Percentiles rank a stretch among this genome's conserved stretches.
These are phyloP conservation scores for Melanotaenia pygmaea DNA, from an alignment of 2,797 vertebrate genomes.

Conservation along the genomic window DNA sequence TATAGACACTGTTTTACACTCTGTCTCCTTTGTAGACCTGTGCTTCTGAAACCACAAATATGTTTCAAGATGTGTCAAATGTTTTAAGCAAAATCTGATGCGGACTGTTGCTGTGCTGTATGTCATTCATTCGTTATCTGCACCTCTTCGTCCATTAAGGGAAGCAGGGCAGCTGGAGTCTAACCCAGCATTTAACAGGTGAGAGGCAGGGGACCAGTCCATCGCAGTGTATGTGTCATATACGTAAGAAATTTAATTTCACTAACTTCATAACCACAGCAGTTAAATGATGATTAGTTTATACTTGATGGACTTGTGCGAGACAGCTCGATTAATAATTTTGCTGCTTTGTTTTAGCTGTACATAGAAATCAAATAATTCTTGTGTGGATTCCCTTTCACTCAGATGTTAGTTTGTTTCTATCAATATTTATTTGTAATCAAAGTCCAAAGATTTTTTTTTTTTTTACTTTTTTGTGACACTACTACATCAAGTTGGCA, in stretches of 20 bases:
- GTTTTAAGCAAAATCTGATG: slow-evolving; percentile 20
- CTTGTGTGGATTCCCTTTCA: not conserved
- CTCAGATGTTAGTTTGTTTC: slow-evolving; percentile 30
- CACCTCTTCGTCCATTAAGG: too few relatives aligned
- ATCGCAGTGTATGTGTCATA: not conserved
- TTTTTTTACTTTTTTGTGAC: not conserved
- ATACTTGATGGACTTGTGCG: not conserved
- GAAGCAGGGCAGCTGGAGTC: too few relatives aligned
- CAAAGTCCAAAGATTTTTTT: slow-evolving; percentile 50
- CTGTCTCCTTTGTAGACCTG: not conserved
- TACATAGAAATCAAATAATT: slow-evolving; percentile 2
- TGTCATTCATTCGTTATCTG: not conserved
- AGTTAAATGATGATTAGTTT: not conserved
- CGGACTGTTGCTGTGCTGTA: not conserved
- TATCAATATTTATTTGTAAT: slow-evolving; percentile 58
- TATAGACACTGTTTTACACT: not conserved
- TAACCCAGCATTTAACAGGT: too few relatives aligned
- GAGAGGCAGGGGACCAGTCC: too few relatives aligned
- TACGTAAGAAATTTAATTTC: slow-evolving; percentile 1
- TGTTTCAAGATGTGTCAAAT: not conserved
- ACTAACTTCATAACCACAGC: not conserved
- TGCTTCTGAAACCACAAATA: slow-evolving; percentile 2
- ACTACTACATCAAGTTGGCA: not conserved
- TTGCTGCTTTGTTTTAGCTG: slow-evolving; percentile 14
- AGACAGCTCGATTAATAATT: not conserved